These are phyloP conservation scores for Trididemnum clinides DNA, from an alignment of 23 tunicate genomes.

Conservation along the genomic window DNA sequence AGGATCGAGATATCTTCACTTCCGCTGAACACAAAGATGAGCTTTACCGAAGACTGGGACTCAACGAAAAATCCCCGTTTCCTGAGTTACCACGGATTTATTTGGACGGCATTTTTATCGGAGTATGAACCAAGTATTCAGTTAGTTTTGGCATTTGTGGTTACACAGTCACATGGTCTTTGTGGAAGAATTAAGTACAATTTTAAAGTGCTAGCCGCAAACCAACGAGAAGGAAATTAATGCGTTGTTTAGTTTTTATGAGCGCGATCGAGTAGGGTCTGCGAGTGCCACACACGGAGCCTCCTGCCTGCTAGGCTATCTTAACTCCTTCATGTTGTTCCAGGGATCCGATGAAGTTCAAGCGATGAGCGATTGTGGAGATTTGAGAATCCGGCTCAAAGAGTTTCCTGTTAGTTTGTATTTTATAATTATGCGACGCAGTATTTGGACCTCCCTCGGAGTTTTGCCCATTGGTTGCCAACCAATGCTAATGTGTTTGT, in stretches of 20 bases:
- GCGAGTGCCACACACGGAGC: no score
- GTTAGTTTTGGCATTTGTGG: no score
- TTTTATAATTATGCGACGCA: no score
- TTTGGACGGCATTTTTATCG: conserved; percentile 90
- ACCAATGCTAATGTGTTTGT: not conserved
- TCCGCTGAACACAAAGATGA: conserved; percentile 79
- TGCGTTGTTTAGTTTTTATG: no score
- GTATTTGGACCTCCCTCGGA: no score
- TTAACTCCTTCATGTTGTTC: no score
- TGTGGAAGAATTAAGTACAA: not conserved
- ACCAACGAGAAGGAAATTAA: no score
- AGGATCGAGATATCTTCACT: conserved; percentile 87
- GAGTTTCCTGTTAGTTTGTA: conserved; percentile 72
- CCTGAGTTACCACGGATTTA: conserved; percentile 89
- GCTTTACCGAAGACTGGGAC: conserved; percentile 76
- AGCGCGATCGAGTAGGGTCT: no score
- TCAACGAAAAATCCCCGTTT: conserved; percentile 53
- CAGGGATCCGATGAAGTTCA: conserved; percentile 87
- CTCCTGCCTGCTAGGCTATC: no score
- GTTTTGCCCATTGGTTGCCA: not conserved
- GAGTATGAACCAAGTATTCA: no score
- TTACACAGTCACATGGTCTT: no score
- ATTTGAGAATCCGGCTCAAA: conserved; percentile 90
- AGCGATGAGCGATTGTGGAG: conserved; percentile 98
- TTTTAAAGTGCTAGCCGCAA: not conserved